These are phyloP conservation scores for Zelostemma sp. DNA, from an alignment of 1,140 invertebrate species.

Conservation along the genomic window DNA sequence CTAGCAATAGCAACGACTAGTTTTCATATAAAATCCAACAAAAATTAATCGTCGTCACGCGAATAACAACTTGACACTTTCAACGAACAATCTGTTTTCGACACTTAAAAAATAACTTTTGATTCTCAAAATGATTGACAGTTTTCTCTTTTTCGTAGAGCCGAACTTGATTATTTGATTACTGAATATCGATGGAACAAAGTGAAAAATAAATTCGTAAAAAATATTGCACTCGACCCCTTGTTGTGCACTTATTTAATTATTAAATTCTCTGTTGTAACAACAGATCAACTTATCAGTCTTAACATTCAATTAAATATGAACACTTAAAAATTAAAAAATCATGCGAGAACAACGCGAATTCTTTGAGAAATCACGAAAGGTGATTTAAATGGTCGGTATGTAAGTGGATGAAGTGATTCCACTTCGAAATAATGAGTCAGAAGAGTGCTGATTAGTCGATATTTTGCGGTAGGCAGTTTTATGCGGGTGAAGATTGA, in stretches of 20 bases:
- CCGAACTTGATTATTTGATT: no score
- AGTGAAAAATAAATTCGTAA: conserved; percentile 9
- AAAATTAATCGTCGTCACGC: no score
- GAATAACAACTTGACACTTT: no score
- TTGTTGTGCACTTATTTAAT: background rate
- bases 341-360: no score
- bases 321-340: no score
- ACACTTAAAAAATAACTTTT: no score
- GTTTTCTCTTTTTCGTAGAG: no score
- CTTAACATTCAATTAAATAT: conserved; percentile 9
- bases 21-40: no score
- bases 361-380: no score
- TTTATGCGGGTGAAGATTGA: conserved; percentile 78
- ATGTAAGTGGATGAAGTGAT: conserved; percentile 61
- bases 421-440: conserved; percentile 67
- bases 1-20: no score
- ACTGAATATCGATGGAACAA: no score
- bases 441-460: conserved; percentile 73
- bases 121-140: conserved; percentile 5
- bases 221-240: conserved; percentile 4
- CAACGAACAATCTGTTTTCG: no score
- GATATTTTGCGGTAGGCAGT: conserved; percentile 70
- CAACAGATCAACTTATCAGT: conserved; percentile 20
- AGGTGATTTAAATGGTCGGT: conserved; percentile 58
- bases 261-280: background rate